Conservation (phyloP, 2,113 vertebrate genomes). For the Tinamus guttatus region DNA sequence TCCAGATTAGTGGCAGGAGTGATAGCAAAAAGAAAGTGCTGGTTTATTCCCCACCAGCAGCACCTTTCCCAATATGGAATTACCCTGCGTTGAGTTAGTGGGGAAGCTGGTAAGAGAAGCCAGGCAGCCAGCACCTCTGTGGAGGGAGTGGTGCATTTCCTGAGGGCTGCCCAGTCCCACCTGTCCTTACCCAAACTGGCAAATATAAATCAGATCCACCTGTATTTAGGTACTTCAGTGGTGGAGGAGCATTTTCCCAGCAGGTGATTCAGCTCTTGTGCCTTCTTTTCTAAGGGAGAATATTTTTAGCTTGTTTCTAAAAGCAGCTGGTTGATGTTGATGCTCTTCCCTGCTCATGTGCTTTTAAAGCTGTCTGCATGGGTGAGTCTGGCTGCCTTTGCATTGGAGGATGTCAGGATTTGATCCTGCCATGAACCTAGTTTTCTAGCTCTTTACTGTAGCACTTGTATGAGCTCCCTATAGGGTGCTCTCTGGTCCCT, state of each 20-base stretch:
- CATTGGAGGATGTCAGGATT: background rate
- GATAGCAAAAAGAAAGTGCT: background rate
- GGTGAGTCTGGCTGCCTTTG: background rate
- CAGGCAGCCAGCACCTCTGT: background rate
- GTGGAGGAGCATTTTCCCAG: slow-evolving; percentile 35
- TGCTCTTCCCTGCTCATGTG: background rate
- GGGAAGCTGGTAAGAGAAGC: background rate
- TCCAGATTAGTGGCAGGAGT: background rate
- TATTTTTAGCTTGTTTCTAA: slow-evolving; percentile 57
- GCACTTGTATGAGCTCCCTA: no score
- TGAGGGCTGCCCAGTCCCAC: background rate
- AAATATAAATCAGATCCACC: background rate
- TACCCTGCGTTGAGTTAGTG: background rate
- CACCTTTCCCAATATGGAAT: background rate
- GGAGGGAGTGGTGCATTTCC: background rate
- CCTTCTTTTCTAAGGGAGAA: background rate
- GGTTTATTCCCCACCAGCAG: background rate
- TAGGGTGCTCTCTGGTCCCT: no score
- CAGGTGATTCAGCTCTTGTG: slow-evolving; percentile 49
- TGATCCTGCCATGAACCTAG: background rate
- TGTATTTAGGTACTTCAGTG: slow-evolving; percentile 31
- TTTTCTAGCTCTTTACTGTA: background rate
- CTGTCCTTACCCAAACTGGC: background rate
- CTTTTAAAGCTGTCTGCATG: background rate
- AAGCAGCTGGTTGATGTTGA: slow-evolving; percentile 31